Evolutionary conservation across 2,797 vertebrate species (phyloP).

Genomic region (Dicrostonyx torquatus): DNA sequence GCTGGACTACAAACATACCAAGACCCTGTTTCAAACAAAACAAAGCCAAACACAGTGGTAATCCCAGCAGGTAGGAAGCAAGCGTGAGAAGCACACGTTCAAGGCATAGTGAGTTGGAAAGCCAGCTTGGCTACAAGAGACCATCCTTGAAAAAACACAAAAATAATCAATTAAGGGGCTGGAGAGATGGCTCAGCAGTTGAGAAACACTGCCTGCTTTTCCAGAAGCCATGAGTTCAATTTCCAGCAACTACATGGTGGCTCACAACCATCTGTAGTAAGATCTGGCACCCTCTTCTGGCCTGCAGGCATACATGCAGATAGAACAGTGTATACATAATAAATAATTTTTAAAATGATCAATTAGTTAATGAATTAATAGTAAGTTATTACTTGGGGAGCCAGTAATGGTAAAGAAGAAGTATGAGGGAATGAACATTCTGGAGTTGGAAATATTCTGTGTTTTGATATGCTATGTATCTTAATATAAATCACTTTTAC

Average conservation of each 20-base stretch:
- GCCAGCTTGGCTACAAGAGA: not conserved
- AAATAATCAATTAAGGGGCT: too few species aligned
- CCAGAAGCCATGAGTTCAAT: too few species aligned
- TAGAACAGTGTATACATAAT: too few species aligned
- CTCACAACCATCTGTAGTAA: too few species aligned
- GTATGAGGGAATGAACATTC: not conserved
- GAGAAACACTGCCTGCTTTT: too few species aligned
- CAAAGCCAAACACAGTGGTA: not conserved
- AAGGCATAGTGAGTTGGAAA: not conserved
- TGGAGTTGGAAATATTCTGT: slow-evolving; percentile 10
- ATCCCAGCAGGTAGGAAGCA: not conserved
- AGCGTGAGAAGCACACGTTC: not conserved
- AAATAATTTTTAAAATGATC: not conserved
- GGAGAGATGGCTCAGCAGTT: too few species aligned
- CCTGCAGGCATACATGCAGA: too few species aligned
- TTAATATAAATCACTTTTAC: not conserved
- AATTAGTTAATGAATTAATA: not conserved
- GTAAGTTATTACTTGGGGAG: not conserved
- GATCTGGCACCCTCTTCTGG: too few species aligned
- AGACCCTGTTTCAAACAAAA: not conserved
- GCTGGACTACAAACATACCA: not conserved
- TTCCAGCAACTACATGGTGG: too few species aligned
- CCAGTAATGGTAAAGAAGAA: not conserved
- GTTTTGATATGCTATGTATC: not conserved
- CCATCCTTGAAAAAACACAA: not conserved